Base-by-base conservation (phyloP, 2,113 vertebrate genomes). In the Archilochus colubris region DNA sequence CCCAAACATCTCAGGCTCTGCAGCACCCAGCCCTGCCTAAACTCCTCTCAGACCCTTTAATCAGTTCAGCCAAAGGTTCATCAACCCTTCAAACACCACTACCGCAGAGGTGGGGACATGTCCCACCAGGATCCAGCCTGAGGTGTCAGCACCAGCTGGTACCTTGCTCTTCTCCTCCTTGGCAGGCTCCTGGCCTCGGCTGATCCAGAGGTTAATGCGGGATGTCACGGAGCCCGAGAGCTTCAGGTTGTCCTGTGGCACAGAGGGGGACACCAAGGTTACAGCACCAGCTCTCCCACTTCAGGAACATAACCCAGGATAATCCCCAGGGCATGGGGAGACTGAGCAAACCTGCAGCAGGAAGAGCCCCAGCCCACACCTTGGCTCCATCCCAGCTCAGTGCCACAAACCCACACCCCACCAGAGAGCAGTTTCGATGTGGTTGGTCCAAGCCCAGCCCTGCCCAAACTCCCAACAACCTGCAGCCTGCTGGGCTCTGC, bases 201-300 rank as follows among this genome's bases (percentile, higher is more conserved):
- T 97, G 92, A 99, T 96, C 98, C 98, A 99, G 74, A 98, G 97
- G 75, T 98, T 99, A 83, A 99, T 98, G 36, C 98, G 97, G 7
- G 98, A 98, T 3, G 98, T 98, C 91, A 99, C 98, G 2, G 98
- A 98, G 4, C 98, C 98, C 0, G 97, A 94, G 77, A 98, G 97
- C 88, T 82, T 97, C 74, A 98, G 89, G 62, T 95, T 97, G 63
- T 98, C 98, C 99, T 98, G 91, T 27, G 77, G 77, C 78, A 95
- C 31, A 83, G 31, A 40, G 31, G 59, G 51, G 54, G 73, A 80
- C 28, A 28, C 7, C 23, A 12, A 19, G 46, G 22, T 82, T 92
- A 66, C 22, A 89, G 53, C 57, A 50, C 20, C 8, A 54, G 55
- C 40, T 70, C 63, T 66, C 20, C 46, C 22, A 33, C 12, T 48